Evolutionary conservation across 2,113 vertebrate species (phyloP).

Genomic region (Trogon surrucura): DNA sequence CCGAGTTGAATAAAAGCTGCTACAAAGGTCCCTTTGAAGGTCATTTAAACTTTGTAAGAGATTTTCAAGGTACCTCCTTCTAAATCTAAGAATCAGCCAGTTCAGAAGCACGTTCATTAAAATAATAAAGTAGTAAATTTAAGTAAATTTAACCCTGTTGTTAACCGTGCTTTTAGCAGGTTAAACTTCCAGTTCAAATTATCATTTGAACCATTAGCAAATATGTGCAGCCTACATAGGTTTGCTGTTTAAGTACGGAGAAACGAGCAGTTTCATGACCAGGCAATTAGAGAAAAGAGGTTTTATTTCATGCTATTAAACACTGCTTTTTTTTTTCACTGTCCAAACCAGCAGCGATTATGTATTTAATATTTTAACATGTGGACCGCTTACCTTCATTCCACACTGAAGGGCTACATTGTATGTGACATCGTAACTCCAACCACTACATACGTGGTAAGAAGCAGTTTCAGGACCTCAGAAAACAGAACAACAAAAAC

Average conservation of each 20-base stretch:
- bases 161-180: background rate
- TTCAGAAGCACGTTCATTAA: background rate
- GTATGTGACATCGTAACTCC: background rate
- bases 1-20: background rate
- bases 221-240: background rate
- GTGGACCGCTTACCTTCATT: background rate
- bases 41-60: background rate
- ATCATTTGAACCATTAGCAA: background rate
- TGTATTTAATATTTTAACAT: background rate
- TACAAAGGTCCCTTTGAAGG: background rate
- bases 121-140: background rate
- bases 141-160: background rate
- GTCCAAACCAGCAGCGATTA: background rate
- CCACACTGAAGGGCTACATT: background rate
- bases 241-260: background rate
- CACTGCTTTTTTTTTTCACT: background rate
- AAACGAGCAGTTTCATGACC: background rate
- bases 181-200: background rate
- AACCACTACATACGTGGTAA: background rate
- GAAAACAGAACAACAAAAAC: background rate
- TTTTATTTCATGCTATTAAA: background rate
- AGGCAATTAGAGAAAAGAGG: background rate
- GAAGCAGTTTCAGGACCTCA: background rate
- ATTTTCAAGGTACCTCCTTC: background rate
- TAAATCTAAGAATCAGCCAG: background rate